A percentile compares a stretch with the other conserved stretches of the same genome.
Conservation (phyloP, 2,797 vertebrate species). For the Melanotaenia parkinsoni region DNA sequence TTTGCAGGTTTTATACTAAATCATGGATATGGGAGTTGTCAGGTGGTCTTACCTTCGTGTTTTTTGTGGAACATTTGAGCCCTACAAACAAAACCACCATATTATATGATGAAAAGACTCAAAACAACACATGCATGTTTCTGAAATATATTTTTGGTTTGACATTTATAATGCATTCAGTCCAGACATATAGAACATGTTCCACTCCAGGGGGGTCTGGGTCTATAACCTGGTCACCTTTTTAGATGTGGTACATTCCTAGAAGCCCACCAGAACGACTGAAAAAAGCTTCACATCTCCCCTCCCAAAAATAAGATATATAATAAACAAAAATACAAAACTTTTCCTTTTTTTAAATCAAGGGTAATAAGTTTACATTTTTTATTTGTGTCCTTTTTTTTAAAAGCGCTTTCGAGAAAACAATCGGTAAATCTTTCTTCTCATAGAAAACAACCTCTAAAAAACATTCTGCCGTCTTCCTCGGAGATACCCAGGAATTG, state of each 20-base stretch:
- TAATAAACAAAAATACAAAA: conserved; percentile 61
- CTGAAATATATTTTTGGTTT: conserved; percentile 85
- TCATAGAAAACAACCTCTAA: conserved; percentile 82
- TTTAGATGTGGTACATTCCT: conserved; percentile 65
- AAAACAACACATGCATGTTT: conserved; percentile 49
- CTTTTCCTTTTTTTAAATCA: conserved; percentile 28
- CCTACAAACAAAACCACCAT: conserved; percentile 11
- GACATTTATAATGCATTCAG: conserved; percentile 80
- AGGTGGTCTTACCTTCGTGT: neutral
- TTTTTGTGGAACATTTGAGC: neutral
- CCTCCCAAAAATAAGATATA: conserved; percentile 35
- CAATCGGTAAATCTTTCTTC: conserved; percentile 73
- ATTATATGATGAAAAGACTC: neutral
- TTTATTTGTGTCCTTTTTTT: conserved; percentile 51
- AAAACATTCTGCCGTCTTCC: conserved; percentile 82
- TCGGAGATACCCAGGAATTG: conserved; percentile 64
- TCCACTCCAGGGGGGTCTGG: conserved; percentile 34
- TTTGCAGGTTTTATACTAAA: neutral
- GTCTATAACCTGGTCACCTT: conserved; percentile 36
- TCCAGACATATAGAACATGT: conserved; percentile 72
- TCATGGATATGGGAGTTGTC: neutral
- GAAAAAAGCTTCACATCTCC: conserved; percentile 69
- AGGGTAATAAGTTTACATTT: conserved; percentile 61
- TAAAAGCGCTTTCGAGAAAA: conserved; percentile 72
- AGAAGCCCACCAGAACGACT: conserved; percentile 69